phyloP scores from a whole-genome alignment of 2,113 vertebrate species.

The Eulacestoma nigropectus region DNA sequence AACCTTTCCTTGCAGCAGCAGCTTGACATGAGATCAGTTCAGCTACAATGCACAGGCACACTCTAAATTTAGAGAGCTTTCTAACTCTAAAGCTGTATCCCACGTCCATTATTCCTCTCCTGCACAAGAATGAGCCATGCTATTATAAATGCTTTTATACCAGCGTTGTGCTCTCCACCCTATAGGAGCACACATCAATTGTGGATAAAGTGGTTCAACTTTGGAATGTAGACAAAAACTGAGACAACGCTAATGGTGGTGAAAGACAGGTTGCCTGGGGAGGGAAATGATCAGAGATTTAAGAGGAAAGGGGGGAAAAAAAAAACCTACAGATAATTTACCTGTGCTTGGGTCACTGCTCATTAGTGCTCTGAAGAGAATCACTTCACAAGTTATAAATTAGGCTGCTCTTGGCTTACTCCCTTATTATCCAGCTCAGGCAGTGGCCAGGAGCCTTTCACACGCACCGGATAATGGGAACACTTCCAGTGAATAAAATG shows the following conservation, averaged over 20 bases:
- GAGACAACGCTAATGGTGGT: not conserved
- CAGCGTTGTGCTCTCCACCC: not conserved
- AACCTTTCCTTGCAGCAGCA: not conserved
- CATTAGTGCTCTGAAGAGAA: constrained; percentile 3
- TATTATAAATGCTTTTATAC: not conserved
- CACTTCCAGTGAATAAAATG: not conserved
- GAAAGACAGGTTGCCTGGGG: not conserved
- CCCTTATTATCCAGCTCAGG: not conserved
- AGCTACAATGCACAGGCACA: not conserved
- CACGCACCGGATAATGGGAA: not conserved
- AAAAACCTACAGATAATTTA: not conserved
- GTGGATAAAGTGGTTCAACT: not conserved
- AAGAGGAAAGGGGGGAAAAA: not conserved
- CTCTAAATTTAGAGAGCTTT: constrained; percentile 35
- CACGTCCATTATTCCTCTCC: not conserved
- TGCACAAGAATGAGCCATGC: not conserved
- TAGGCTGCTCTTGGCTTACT: not conserved
- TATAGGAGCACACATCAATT: not conserved
- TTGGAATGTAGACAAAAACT: not conserved
- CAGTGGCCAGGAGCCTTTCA: not conserved
- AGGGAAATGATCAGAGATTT: constrained; percentile 20
- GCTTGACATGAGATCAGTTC: not conserved
- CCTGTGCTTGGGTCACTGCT: not conserved
- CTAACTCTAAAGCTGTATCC: not conserved
- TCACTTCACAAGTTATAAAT: not conserved